Conservation (phyloP, 30 jellyfish, hydroid and myxozoan genomes). For the Hydractinia symbiolongicarpus region DNA sequence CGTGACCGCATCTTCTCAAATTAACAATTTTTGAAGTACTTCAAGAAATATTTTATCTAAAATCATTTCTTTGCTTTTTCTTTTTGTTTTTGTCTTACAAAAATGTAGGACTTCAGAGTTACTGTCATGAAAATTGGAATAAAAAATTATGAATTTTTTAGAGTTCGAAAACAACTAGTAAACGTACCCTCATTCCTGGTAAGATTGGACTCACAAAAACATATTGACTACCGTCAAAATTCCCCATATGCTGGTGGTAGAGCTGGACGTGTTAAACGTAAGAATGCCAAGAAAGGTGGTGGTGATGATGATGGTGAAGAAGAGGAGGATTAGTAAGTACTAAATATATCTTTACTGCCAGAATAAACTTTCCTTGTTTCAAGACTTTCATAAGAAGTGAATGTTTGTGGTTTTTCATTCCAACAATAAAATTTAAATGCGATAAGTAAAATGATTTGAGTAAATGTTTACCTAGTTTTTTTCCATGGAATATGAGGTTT, state of each 20-base stretch:
- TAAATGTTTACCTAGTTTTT: no score
- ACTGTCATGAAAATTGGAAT: neutral
- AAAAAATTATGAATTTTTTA: slow-evolving; percentile 5
- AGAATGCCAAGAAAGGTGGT: slow-evolving; percentile 68
- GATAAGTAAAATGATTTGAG: no score
- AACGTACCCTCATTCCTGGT: slow-evolving; percentile 90
- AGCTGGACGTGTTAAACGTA: slow-evolving; percentile 95
- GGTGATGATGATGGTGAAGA: slow-evolving; percentile 90
- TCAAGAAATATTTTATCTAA: neutral
- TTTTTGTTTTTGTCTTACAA: neutral
- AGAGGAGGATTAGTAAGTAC: neutral
- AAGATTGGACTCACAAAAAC: slow-evolving; percentile 90
- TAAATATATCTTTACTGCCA: no score
- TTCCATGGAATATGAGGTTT: no score
- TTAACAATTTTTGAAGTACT: no score
- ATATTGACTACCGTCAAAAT: slow-evolving; percentile 80
- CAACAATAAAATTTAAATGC: no score
- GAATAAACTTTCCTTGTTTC: no score
- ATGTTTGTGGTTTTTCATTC: no score
- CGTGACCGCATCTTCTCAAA: neutral
- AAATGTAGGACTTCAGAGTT: neutral
- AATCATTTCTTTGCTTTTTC: neutral
- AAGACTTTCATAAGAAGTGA: no score
- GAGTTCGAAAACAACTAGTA: slow-evolving; percentile 97
- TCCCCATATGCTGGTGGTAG: slow-evolving; percentile 99